A percentile compares a stretch with the other conserved stretches of the same genome.
phyloP scores from a whole-genome alignment of 2,888 invertebrate genomes.

The Ennomos quercinarius region DNA sequence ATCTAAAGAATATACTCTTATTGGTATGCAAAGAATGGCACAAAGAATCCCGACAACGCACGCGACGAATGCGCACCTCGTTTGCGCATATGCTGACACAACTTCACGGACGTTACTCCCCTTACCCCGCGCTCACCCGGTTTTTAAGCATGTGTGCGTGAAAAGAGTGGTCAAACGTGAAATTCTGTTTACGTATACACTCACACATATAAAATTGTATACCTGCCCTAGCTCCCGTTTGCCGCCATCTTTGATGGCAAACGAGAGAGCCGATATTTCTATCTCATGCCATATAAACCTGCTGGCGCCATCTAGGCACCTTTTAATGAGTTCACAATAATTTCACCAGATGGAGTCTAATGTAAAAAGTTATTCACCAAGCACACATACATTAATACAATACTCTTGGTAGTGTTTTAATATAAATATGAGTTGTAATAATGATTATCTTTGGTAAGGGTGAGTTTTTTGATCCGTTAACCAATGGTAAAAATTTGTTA shows the following conservation, averaged over 20 bases:
- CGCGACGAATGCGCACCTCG: conserved; percentile 92
- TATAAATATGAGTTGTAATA: no score
- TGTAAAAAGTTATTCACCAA: neutral
- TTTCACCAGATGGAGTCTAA: conserved; percentile 43
- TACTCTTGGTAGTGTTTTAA: no score
- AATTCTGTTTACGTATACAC: conserved; percentile 79
- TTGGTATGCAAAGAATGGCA: conserved; percentile 98
- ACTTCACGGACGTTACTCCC: conserved; percentile 86
- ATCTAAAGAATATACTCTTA: conserved; percentile 90
- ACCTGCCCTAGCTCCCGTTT: conserved; percentile 80
- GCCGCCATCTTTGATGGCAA: conserved; percentile 76
- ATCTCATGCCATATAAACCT: conserved; percentile 52
- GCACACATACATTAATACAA: no score
- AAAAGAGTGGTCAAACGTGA: conserved; percentile 85
- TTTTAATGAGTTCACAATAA: neutral
- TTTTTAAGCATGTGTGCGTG: conserved; percentile 69
- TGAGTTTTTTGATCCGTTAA: no score
- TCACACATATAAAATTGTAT: conserved; percentile 69
- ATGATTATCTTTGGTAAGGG: no score
- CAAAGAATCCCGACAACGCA: conserved; percentile 99
- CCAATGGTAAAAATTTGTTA: no score
- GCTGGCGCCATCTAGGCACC: conserved; percentile 60
- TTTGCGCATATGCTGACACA: conserved; percentile 92
- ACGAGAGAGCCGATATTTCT: conserved; percentile 59
- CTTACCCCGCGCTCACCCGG: conserved; percentile 80